A percentile compares a stretch with the other conserved stretches of the same genome.
These are phyloP conservation scores for Ypsolopha sequella DNA, from an alignment of 2,888 invertebrate species.

Conservation along the genomic window DNA sequence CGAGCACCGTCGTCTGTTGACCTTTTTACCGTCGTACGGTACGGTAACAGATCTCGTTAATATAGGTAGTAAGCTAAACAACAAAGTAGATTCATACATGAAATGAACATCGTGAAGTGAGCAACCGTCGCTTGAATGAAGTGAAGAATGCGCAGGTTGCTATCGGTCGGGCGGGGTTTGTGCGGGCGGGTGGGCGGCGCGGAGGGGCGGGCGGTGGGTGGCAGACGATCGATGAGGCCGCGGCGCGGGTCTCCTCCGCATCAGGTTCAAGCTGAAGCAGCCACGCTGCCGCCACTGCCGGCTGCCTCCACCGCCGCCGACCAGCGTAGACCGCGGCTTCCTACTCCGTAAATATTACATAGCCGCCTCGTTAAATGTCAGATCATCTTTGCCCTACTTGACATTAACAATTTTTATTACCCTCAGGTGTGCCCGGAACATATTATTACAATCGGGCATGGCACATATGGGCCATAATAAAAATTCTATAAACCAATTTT, in stretches of 20 bases:
- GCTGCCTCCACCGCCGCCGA: slow-evolving; percentile 7
- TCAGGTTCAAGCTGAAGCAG: slow-evolving; percentile 15
- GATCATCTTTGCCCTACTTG: too few species aligned
- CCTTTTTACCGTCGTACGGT: slow-evolving; percentile 40
- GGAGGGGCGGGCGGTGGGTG: slow-evolving; percentile 21
- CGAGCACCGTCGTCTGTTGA: slow-evolving; percentile 28
- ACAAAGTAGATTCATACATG: slow-evolving; percentile 58
- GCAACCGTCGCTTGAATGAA: slow-evolving; percentile 28
- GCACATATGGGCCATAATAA: too few species aligned
- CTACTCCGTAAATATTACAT: neutral
- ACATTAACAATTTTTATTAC: too few species aligned
- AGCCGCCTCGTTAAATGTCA: neutral
- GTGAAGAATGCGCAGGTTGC: slow-evolving; percentile 46
- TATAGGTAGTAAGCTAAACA: slow-evolving; percentile 45
- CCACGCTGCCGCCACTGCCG: neutral
- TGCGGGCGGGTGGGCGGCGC: neutral
- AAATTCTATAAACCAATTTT: too few species aligned
- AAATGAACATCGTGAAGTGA: slow-evolving; percentile 46
- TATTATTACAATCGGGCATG: too few species aligned
- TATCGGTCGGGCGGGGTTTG: neutral
- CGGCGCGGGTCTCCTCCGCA: slow-evolving; percentile 26
- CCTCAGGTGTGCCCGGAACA: too few species aligned
- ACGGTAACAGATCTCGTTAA: slow-evolving; percentile 46
- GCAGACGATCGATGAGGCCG: slow-evolving; percentile 52
- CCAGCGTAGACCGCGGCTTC: neutral